Evolutionary conservation across 2,113 vertebrate species (phyloP).

Genomic region (Tenrec ecaudatus): DNA sequence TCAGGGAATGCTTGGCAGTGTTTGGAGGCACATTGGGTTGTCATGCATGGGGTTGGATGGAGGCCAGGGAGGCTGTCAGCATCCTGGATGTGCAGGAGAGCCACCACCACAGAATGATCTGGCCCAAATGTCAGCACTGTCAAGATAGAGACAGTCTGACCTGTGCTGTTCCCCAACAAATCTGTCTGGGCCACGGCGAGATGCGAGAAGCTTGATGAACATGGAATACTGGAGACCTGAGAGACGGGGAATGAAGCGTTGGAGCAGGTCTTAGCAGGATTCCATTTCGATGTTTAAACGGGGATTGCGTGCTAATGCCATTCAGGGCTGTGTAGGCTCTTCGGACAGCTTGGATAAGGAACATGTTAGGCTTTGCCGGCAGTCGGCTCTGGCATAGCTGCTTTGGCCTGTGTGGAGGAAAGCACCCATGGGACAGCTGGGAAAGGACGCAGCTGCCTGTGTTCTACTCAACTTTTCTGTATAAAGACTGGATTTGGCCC

Average conservation of each 20-base stretch:
- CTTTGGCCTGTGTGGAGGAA: too few relatives aligned
- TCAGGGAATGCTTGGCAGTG: background rate
- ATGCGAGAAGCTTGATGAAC: too few relatives aligned
- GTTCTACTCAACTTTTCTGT: background rate
- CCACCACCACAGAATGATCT: background rate
- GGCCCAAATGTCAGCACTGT: background rate
- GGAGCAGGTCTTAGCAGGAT: background rate
- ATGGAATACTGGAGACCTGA: slow-evolving; percentile 22
- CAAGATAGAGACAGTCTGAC: background rate
- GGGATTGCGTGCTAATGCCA: background rate
- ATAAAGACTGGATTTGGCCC: background rate
- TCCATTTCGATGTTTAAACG: background rate
- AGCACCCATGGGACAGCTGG: too few relatives aligned
- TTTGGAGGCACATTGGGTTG: background rate
- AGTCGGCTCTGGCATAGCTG: background rate
- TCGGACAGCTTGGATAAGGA: background rate
- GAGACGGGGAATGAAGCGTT: background rate
- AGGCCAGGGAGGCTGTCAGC: background rate
- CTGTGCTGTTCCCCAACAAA: background rate
- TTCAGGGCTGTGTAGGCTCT: background rate
- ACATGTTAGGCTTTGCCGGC: background rate
- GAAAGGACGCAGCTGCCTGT: background rate
- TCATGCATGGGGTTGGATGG: background rate
- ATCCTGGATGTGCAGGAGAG: background rate
- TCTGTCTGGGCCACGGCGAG: background rate